Conservation (phyloP, 2,797 vertebrate species). For the Muraenolepis orangiensis region DNA sequence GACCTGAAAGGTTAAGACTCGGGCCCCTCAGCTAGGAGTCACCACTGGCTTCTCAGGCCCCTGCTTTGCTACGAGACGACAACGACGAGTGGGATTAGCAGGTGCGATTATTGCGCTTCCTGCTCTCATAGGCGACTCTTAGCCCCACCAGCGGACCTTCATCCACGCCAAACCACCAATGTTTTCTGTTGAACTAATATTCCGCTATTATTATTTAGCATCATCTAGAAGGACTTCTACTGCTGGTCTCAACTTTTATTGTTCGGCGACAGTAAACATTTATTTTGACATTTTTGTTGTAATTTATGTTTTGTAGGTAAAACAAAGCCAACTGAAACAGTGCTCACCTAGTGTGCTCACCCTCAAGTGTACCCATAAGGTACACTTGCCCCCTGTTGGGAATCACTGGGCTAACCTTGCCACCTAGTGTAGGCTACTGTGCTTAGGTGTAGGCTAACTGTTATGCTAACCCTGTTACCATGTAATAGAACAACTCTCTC, state of each 20-base stretch:
- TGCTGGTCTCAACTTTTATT: not conserved
- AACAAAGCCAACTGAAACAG: not conserved
- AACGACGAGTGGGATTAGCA: not conserved
- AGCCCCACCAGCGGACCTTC: not conserved
- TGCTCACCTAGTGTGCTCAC: not conserved
- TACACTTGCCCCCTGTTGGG: not conserved
- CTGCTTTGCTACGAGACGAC: not conserved
- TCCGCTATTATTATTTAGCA: not conserved
- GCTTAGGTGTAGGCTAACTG: not conserved
- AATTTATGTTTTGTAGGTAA: not conserved
- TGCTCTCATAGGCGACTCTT: not conserved
- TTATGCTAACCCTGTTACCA: not conserved
- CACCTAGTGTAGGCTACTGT: not conserved
- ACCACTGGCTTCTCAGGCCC: slow-evolving; percentile 33
- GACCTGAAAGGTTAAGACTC: slow-evolving; percentile 69
- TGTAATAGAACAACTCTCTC: not conserved
- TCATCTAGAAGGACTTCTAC: not conserved
- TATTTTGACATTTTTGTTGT: not conserved
- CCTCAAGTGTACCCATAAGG: too few relatives aligned
- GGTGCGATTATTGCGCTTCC: not conserved
- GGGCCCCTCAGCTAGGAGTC: slow-evolving; percentile 70
- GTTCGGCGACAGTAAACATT: not conserved
- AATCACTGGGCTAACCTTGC: not conserved
- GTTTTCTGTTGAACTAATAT: not conserved
- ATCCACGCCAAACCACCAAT: not conserved